Percentiles rank a stretch among this genome's conserved stretches.
Evolutionary conservation across 2,888 invertebrate genomes (phyloP).

Genomic region (Chironomus riparius): DNA sequence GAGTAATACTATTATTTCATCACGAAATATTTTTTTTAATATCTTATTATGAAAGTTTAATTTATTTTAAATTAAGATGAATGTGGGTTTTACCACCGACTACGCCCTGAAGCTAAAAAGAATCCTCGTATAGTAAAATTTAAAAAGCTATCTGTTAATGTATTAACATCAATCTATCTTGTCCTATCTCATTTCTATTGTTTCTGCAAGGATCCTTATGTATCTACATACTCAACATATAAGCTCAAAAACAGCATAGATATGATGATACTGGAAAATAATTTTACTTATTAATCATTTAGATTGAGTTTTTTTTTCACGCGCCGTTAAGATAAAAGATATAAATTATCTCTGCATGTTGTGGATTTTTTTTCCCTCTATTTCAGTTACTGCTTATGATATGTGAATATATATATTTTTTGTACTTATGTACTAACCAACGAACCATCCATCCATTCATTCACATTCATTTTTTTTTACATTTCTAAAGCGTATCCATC

Average conservation of each 20-base stretch:
- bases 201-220: too few relatives aligned
- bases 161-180: neutral
- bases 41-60: too few relatives aligned
- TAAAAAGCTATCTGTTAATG: too few relatives aligned
- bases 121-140: too few relatives aligned
- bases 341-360: conserved; percentile 13
- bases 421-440: neutral
- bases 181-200: too few relatives aligned
- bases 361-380: neutral
- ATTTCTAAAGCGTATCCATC: conserved; percentile 7
- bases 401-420: neutral
- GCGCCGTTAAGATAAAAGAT: conserved; percentile 15
- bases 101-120: too few relatives aligned
- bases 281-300: conserved; percentile 26
- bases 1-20: too few relatives aligned
- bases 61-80: too few relatives aligned
- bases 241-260: neutral
- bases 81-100: too few relatives aligned
- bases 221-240: too few relatives aligned
- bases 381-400: neutral
- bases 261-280: neutral
- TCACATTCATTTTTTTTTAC: neutral
- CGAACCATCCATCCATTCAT: neutral
- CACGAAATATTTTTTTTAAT: too few relatives aligned
- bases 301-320: conserved; percentile 18